phyloP scores from a whole-genome alignment of 2,113 vertebrate genomes.

The Gobiocypris rarus region DNA sequence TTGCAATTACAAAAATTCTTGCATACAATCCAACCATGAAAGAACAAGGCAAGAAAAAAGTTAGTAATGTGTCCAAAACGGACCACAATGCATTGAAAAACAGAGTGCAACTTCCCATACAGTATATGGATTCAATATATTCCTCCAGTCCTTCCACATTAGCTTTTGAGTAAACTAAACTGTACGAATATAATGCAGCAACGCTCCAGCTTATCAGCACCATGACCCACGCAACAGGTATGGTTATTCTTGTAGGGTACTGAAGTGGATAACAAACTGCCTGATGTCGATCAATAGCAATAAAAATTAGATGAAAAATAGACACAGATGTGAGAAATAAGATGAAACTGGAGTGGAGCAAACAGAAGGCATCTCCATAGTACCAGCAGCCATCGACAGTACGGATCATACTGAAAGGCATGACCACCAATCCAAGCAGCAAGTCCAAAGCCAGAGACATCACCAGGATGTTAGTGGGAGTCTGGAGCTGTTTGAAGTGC shows the following conservation, averaged over 20 bases:
- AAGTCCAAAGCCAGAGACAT: too few relatives aligned
- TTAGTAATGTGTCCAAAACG: slow-evolving; percentile 36
- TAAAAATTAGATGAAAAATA: slow-evolving; percentile 62
- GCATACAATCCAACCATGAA: slow-evolving; percentile 61
- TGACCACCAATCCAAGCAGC: slow-evolving; percentile 45
- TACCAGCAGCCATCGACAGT: slow-evolving; percentile 63
- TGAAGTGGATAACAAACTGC: slow-evolving; percentile 63
- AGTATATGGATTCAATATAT: slow-evolving; percentile 49
- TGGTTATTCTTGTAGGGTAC: slow-evolving; percentile 54
- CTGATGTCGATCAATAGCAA: slow-evolving; percentile 59
- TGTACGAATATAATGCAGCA: slow-evolving; percentile 53
- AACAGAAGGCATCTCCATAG: slow-evolving; percentile 58
- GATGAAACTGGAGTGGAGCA: slow-evolving; percentile 59
- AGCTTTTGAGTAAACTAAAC: slow-evolving; percentile 57
- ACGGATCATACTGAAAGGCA: slow-evolving; percentile 61
- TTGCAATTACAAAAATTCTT: slow-evolving; percentile 58
- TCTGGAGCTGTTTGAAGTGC: too few relatives aligned
- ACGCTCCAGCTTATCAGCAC: slow-evolving; percentile 58
- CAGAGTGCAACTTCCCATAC: slow-evolving; percentile 58
- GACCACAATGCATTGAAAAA: slow-evolving; percentile 51
- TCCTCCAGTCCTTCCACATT: slow-evolving; percentile 53
- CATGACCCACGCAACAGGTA: slow-evolving; percentile 58
- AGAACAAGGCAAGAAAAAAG: slow-evolving; percentile 54
- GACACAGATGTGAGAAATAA: slow-evolving; percentile 59
- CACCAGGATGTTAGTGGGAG: too few relatives aligned